phyloP scores from a whole-genome alignment of 2,888 invertebrate genomes.

The Agrotis exclamationis region DNA sequence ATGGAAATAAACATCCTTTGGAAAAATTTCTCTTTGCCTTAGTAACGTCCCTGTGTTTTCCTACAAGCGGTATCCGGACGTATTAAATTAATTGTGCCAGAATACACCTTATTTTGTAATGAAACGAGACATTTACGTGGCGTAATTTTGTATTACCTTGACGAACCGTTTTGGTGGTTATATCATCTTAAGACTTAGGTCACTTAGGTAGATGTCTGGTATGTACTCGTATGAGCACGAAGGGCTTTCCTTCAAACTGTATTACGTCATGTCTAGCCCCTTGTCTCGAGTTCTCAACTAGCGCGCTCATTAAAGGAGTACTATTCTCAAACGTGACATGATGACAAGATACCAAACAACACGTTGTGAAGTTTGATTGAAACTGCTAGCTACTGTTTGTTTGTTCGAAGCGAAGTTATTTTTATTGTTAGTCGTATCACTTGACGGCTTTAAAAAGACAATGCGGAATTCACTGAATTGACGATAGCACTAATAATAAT shows the following conservation, averaged over 20 bases:
- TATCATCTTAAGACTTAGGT: slow-evolving; percentile 1
- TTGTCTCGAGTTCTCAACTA: slow-evolving; percentile 41
- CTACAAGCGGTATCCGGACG: not conserved
- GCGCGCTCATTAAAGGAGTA: slow-evolving; percentile 26
- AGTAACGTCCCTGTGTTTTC: slow-evolving; percentile 8
- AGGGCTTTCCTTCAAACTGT: slow-evolving; percentile 34
- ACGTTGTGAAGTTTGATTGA: slow-evolving; percentile 14
- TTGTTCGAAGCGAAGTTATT: slow-evolving; percentile 8
- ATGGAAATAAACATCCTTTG: slow-evolving; percentile 11
- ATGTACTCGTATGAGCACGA: not conserved
- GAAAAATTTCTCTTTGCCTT: slow-evolving; percentile 7
- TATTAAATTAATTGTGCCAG: not conserved
- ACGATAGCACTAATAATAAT: slow-evolving; percentile 1
- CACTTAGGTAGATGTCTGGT: not conserved
- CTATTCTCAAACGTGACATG: slow-evolving; percentile 40
- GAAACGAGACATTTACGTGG: not conserved
- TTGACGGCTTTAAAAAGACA: not conserved
- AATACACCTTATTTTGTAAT: slow-evolving; percentile 5
- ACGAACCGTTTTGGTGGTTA: not conserved
- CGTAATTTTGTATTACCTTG: not conserved
- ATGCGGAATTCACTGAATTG: slow-evolving; percentile 11
- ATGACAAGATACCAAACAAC: slow-evolving; percentile 5
- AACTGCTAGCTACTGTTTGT: not conserved
- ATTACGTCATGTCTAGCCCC: slow-evolving; percentile 37
- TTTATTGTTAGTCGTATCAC: not conserved